These are phyloP conservation scores for Coregonus clupeaformis DNA, from an alignment of 2,113 vertebrate species.

Conservation along the genomic window DNA sequence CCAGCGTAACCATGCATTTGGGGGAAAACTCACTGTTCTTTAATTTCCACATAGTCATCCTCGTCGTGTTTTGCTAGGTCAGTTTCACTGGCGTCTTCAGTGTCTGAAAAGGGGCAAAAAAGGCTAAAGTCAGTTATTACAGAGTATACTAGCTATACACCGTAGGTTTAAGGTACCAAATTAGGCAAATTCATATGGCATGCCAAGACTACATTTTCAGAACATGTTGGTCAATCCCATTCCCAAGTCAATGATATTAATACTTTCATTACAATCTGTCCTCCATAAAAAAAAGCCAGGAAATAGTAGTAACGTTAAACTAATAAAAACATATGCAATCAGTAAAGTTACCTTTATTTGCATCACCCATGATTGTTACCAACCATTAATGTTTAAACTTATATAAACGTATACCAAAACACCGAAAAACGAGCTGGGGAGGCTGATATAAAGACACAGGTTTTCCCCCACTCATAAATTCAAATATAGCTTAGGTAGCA, in stretches of 20 bases:
- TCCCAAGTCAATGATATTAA: background rate
- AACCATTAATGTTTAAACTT: background rate
- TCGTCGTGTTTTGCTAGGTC: constrained; percentile 96
- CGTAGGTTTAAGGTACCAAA: background rate
- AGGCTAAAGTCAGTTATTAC: background rate
- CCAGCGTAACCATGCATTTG: too few relatives aligned
- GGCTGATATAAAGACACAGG: background rate
- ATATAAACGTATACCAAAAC: background rate
- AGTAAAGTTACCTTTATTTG: background rate
- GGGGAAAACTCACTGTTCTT: constrained; percentile 89
- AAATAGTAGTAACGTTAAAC: background rate
- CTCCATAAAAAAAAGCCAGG: background rate
- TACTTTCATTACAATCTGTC: background rate
- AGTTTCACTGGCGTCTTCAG: constrained; percentile 97
- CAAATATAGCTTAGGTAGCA: too few relatives aligned
- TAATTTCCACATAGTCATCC: constrained; percentile 96
- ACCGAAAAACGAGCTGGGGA: background rate
- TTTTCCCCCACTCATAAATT: background rate
- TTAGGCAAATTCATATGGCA: too few relatives aligned
- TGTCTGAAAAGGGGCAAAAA: constrained; percentile 74
- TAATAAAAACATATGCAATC: background rate
- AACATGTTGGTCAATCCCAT: background rate
- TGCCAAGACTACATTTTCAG: background rate
- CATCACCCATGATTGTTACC: background rate
- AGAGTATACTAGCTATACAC: background rate